Evolutionary conservation across 2,797 vertebrate species (phyloP).

Genomic region (Catostomus latipinnis): DNA sequence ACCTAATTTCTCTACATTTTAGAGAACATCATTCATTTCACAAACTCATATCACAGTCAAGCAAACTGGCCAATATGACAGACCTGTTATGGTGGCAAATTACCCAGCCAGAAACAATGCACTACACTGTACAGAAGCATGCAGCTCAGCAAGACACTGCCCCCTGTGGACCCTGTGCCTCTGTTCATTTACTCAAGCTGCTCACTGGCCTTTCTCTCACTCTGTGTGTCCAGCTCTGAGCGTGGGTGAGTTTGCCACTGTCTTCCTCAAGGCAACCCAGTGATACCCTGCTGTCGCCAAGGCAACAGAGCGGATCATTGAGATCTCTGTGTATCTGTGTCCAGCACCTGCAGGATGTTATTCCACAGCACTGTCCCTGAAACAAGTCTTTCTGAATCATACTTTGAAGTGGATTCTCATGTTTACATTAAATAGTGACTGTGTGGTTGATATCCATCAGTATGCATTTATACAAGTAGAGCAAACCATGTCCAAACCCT

Average conservation of each 20-base stretch:
- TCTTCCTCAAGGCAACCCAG: slow-evolving; percentile 30
- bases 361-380: background rate
- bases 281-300: slow-evolving; percentile 38
- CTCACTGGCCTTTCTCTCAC: background rate
- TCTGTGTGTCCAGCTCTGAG: slow-evolving; percentile 15
- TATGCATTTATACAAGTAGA: background rate
- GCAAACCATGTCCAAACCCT: background rate
- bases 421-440: slow-evolving; percentile 1
- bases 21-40: slow-evolving; percentile 10
- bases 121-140: background rate
- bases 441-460: background rate
- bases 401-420: background rate
- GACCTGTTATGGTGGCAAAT: background rate
- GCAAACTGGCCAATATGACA: slow-evolving; percentile 1
- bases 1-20: background rate
- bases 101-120: slow-evolving; percentile 4
- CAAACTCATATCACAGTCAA: background rate
- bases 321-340: slow-evolving; percentile 27
- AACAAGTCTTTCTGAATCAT: background rate
- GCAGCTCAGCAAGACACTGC: slow-evolving; percentile 21
- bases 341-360: background rate
- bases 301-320: slow-evolving; percentile 35
- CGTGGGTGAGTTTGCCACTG: slow-evolving; percentile 44
- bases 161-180: slow-evolving; percentile 25
- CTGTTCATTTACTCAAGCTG: slow-evolving; percentile 24